Base-by-base conservation (phyloP, 2,113 vertebrate species). In the Sinocyclocheilus anshuiensis region DNA sequence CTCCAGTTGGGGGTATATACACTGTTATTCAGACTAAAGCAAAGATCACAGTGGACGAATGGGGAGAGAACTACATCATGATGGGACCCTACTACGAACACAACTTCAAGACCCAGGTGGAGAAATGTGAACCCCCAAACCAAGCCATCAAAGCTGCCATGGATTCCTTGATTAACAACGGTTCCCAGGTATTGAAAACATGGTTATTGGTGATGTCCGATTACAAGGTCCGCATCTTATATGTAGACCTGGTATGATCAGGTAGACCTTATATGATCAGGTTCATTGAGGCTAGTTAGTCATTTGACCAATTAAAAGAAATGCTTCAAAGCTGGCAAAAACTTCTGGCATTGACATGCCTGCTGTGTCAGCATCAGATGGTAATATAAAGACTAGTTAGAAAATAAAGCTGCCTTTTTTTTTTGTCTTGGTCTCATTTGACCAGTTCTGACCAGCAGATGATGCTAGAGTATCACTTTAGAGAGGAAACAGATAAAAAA, bases 21-120 rank as follows among this genome's bases (percentile, higher is more conserved):
- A 99, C 98, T 0, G 98, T 99, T 89, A 98, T 99, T 90, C 98
- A 99, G 94, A 98, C 97, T n/a, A 99, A 99, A 91, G 95, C 97
- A 22, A 99, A 96, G 93, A 94, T 96, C 77, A 99, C 97, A 0
- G 94, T 93, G 65, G 97, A 99, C 6, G 98, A 99, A 90, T 99
- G 98, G 97, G 98, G 98, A 0, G 98, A 99, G 83, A 99, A 98
- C 86, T 99, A 96, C 88, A 97, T 95, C 91, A 94, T 99, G 90
- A 94, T 99, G 57, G 98, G 98, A 10, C 97, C 98, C 0, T 99
- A 99, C 89, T 98, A 96, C 8, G 97, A 98, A 65, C 96, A 98
- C 61, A 99, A 98, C 75, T 96, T 98, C 90, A 96, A 97, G 90
- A 99, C 97, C 1, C 98, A 99, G 88, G 98, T 98, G 89, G 98